Evolutionary conservation across 2,888 invertebrate genomes (phyloP).

Genomic region (Drosophila fulvimacula): DNA sequence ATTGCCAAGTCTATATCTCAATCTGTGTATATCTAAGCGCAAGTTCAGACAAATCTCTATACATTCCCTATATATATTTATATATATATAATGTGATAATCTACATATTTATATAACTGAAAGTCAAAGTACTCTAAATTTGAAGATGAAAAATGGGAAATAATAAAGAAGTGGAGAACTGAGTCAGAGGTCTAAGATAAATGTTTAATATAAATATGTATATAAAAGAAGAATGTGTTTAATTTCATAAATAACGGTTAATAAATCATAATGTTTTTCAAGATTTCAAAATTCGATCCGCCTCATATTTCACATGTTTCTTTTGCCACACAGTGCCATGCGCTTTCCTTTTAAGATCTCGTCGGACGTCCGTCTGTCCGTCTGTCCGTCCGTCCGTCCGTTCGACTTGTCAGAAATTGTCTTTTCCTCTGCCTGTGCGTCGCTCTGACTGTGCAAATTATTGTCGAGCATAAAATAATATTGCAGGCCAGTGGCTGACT

Average conservation of each 20-base stretch:
- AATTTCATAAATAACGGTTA: too few species aligned
- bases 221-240: too few species aligned
- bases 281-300: background rate
- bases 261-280: background rate
- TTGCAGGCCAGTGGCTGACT: slow-evolving; percentile 56
- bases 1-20: too few species aligned
- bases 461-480: slow-evolving; percentile 72
- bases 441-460: slow-evolving; percentile 69
- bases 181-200: background rate
- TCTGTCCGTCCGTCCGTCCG: slow-evolving; percentile 16
- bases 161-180: background rate
- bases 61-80: too few species aligned
- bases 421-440: slow-evolving; percentile 14
- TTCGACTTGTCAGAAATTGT: slow-evolving; percentile 2
- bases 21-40: slow-evolving; percentile 22
- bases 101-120: too few species aligned
- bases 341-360: slow-evolving; percentile 34
- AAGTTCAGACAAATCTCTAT: slow-evolving; percentile 6
- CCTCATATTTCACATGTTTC: background rate
- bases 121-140: slow-evolving; percentile 27
- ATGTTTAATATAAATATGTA: too few species aligned
- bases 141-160: background rate
- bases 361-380: slow-evolving; percentile 33
- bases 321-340: slow-evolving; percentile 20
- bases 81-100: slow-evolving; percentile 25